Evolutionary conservation across 2,888 invertebrate species (phyloP).

Genomic region (Cerceris rybyensis): DNA sequence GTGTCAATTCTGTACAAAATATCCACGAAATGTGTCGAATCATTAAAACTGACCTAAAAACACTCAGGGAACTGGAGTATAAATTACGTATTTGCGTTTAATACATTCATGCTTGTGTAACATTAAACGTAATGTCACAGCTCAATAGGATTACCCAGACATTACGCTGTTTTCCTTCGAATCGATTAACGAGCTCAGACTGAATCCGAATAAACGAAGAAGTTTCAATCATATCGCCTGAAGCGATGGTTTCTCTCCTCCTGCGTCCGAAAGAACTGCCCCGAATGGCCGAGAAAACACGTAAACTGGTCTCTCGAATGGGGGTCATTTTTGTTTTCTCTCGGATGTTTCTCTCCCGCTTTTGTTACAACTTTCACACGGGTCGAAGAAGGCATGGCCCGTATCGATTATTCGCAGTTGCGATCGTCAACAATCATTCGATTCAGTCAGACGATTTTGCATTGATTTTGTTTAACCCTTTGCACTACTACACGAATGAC

Average conservation of each 20-base stretch:
- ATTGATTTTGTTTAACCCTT: too few relatives aligned
- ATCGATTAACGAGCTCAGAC: neutral
- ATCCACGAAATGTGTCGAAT: too few relatives aligned
- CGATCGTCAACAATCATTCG: neutral
- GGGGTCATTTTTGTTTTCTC: slow-evolving; percentile 49
- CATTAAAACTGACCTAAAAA: too few relatives aligned
- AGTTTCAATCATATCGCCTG: neutral
- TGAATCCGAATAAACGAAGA: neutral
- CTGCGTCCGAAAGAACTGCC: slow-evolving; percentile 13
- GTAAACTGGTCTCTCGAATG: slow-evolving; percentile 34
- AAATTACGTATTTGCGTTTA: too few relatives aligned
- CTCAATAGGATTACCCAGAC: neutral
- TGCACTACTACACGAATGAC: too few relatives aligned
- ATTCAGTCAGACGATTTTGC: neutral
- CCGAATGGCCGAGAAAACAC: slow-evolving; percentile 40
- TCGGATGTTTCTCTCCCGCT: neutral
- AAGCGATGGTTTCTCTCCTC: slow-evolving; percentile 29
- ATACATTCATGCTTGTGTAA: too few relatives aligned
- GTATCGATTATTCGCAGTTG: neutral
- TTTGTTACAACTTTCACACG: slow-evolving; percentile 44
- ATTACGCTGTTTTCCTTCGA: neutral
- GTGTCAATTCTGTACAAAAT: too few relatives aligned
- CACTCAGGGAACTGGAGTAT: too few relatives aligned
- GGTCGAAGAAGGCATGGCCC: slow-evolving; percentile 6
- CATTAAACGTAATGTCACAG: too few relatives aligned